Conservation (phyloP, 2,797 vertebrate species). For the Gambusia yucatana region DNA sequence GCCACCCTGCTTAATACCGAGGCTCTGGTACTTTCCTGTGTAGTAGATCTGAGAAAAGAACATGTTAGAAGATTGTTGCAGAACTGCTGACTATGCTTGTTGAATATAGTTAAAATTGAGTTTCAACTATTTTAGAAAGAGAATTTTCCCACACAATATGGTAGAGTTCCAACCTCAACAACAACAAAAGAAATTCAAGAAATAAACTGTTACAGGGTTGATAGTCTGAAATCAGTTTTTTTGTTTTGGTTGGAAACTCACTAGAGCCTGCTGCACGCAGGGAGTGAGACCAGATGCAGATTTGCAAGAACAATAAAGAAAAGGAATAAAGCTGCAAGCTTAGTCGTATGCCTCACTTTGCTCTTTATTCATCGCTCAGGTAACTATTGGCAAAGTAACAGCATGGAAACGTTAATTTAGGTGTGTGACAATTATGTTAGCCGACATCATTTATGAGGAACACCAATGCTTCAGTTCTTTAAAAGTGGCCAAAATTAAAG, state of each 20-base stretch:
- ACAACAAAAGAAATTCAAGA: neutral
- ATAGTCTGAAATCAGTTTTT: neutral
- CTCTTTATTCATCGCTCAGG: neutral
- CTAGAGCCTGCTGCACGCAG: neutral
- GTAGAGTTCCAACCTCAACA: neutral
- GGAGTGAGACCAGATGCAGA: neutral
- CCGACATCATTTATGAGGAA: neutral
- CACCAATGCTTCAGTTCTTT: neutral
- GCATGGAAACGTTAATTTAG: neutral
- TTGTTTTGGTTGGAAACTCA: neutral
- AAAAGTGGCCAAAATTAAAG: neutral
- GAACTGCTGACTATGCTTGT: neutral
- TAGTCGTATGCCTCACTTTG: neutral
- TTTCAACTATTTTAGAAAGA: too few relatives aligned
- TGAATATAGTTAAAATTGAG: neutral
- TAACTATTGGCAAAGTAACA: neutral
- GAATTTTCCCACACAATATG: neutral
- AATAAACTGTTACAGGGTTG: neutral
- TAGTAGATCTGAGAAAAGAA: constrained; percentile 89
- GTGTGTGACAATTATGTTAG: neutral
- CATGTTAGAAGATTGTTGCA: neutral
- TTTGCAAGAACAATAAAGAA: neutral
- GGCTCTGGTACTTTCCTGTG: constrained; percentile 98
- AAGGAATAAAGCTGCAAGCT: neutral
- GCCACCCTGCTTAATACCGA: constrained; percentile 98